phyloP scores from a whole-genome alignment of 1,140 invertebrate genomes.

The Pentalonia nigronervosa region DNA sequence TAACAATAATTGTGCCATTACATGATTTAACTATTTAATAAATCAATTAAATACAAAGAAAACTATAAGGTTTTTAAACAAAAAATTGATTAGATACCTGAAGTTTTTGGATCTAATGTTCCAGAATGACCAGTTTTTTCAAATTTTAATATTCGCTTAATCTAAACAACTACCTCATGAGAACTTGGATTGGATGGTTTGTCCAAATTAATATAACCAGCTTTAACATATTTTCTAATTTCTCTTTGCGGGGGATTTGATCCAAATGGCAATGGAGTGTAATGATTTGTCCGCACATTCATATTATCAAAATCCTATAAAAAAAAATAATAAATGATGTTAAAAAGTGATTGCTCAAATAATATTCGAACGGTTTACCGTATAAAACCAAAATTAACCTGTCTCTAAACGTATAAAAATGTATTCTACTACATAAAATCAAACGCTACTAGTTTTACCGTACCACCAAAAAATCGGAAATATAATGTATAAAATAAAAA shows the following conservation, averaged over 20 bases:
- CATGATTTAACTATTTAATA: too few relatives aligned
- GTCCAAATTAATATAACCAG: conserved; percentile 97
- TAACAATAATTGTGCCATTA: too few relatives aligned
- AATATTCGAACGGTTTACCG: neutral
- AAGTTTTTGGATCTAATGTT: conserved; percentile 97
- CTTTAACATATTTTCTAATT: conserved; percentile 89
- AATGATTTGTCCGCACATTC: conserved; percentile 93
- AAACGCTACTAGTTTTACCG: neutral
- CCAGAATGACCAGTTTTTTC: conserved; percentile 99
- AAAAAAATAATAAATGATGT: conserved; percentile 58
- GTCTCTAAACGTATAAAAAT: conserved; percentile 29
- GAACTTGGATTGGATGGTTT: conserved; percentile 99
- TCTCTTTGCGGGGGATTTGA: conserved; percentile 90
- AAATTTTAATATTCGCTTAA: conserved; percentile 95
- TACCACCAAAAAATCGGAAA: too few relatives aligned
- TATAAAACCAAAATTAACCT: neutral
- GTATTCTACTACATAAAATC: neutral
- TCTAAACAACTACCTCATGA: conserved; percentile 99
- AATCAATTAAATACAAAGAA: neutral
- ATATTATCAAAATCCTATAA: conserved; percentile 92
- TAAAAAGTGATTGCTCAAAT: neutral
- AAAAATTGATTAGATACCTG: conserved; percentile 66
- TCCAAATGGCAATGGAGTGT: conserved; percentile 91
- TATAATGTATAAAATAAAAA: too few relatives aligned
- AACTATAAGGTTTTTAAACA: neutral